These are phyloP conservation scores for Poeciliopsis paucimaculata DNA, from an alignment of 2,797 vertebrate genomes.

Conservation along the genomic window DNA sequence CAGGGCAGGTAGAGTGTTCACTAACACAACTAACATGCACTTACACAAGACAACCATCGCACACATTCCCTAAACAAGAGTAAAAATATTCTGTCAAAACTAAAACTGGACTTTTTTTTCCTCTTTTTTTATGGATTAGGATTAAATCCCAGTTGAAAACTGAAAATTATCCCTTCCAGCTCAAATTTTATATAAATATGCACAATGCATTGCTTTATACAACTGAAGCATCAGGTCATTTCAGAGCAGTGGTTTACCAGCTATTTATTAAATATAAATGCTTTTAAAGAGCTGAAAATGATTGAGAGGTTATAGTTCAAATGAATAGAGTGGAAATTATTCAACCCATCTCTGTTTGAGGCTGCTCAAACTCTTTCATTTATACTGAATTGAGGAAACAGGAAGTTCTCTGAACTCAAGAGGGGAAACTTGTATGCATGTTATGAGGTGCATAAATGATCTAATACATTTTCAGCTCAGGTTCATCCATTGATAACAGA, in stretches of 20 bases:
- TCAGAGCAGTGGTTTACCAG: conserved; percentile 57
- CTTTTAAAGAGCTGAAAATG: conserved; percentile 38
- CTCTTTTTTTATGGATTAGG: background rate
- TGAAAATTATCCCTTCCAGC: background rate
- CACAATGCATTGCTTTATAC: background rate
- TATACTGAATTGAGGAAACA: conserved; percentile 13
- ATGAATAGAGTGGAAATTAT: conserved; percentile 46
- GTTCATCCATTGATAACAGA: background rate
- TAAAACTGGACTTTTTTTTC: background rate
- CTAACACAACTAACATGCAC: background rate
- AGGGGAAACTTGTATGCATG: conserved; percentile 29
- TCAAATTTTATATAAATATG: conserved; percentile 5
- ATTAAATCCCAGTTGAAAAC: background rate
- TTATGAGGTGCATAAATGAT: conserved; percentile 29
- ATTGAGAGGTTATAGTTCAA: conserved; percentile 43
- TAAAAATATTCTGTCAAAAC: background rate
- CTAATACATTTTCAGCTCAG: conserved; percentile 26
- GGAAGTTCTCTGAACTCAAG: conserved; percentile 24
- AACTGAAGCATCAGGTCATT: conserved; percentile 11
- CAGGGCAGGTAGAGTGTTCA: background rate
- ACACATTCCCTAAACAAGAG: background rate
- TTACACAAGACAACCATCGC: background rate
- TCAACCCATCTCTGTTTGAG: conserved; percentile 10
- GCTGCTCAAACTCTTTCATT: conserved; percentile 29
- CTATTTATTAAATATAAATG: conserved; percentile 43